Conservation (phyloP, 2,797 vertebrate species). For the Carcharodon carcharias region DNA sequence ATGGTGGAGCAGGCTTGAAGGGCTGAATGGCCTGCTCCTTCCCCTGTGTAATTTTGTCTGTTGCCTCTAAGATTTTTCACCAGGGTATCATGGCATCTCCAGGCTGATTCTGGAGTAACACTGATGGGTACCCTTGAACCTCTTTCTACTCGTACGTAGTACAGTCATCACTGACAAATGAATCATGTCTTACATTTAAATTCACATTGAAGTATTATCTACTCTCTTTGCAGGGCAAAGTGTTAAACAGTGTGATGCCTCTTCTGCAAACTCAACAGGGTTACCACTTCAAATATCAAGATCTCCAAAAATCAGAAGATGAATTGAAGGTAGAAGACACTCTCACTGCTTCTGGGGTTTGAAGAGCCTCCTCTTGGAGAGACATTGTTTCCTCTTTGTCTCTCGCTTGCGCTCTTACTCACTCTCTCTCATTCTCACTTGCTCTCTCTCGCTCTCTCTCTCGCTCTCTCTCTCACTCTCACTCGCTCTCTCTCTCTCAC, state of each 20-base stretch:
- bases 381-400: no score
- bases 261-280: not conserved
- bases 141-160: not conserved
- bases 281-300: slow-evolving; percentile 14
- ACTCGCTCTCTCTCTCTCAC: not conserved
- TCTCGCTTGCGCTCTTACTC: no score
- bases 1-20: no score
- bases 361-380: no score
- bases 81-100: no score
- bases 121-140: not conserved
- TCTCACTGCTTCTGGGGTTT: no score
- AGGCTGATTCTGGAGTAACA: not conserved
- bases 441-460: not conserved
- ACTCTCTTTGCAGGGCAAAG: not conserved
- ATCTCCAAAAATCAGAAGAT: not conserved
- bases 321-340: not conserved
- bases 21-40: no score
- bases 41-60: no score
- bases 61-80: no score
- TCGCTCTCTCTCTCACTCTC: no score
- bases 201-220: not conserved
- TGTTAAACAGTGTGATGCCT: not conserved
- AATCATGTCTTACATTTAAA: not conserved
- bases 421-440: not conserved
- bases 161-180: not conserved